Conservation (phyloP, 2,888 invertebrate species). For the Diaprepes abbreviatus region DNA sequence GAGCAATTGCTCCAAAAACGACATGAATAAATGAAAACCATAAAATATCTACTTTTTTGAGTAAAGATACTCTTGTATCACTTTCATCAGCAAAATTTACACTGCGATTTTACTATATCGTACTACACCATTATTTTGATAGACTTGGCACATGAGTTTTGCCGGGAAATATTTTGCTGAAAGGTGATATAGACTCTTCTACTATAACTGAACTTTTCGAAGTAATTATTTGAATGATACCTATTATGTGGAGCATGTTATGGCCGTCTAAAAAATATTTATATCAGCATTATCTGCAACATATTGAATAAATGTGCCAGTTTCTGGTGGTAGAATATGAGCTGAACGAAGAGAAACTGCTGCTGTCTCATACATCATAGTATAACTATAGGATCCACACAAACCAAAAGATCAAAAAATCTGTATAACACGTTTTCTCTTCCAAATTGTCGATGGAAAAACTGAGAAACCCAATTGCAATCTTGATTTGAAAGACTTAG, state of each 20-base stretch:
- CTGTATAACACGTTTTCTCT: conserved; percentile 52
- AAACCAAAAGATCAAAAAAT: conserved; percentile 53
- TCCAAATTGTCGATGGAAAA: conserved; percentile 52
- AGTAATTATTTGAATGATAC: no score
- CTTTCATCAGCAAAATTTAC: no score
- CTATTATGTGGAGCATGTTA: no score
- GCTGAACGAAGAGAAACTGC: conserved; percentile 54
- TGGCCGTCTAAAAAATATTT: no score
- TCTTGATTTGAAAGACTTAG: conserved; percentile 54
- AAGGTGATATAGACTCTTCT: no score
- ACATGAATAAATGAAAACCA: conserved; percentile 59
- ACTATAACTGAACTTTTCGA: no score
- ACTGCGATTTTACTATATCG: no score
- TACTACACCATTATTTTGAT: conserved; percentile 40
- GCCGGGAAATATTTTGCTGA: no score
- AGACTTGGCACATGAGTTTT: conserved; percentile 47
- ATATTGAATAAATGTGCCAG: no score
- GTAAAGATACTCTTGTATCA: no score
- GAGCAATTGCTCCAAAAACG: conserved; percentile 62
- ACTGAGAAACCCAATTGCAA: conserved; percentile 65
- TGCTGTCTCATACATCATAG: conserved; percentile 53
- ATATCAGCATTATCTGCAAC: no score
- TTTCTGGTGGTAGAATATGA: conserved; percentile 8
- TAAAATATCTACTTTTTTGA: no score
- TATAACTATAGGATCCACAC: conserved; percentile 54